Base-by-base conservation (phyloP, 2,888 invertebrate genomes). In the Chromoteleia sp. region DNA sequence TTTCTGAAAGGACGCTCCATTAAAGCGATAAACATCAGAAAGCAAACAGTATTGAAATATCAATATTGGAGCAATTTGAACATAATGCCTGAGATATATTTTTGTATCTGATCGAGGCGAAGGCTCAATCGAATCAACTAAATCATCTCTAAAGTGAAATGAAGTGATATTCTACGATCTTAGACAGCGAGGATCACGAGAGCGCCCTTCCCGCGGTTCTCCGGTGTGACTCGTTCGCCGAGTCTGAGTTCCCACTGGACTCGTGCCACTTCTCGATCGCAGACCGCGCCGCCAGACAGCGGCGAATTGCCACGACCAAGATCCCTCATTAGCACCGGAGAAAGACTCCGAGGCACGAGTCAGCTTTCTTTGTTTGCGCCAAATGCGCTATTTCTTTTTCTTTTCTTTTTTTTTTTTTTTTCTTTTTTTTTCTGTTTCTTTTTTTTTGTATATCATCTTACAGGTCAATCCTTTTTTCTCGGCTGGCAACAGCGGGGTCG, bases 171-270 rank as follows among this genome's bases (percentile, higher is more conserved):
- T 75, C 65, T 58, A 21, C 48, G 65, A 58, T 45, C 74, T 29
- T n/a, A 48, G 75, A 58, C 58, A 50, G 48, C 75, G 58, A 43
- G 61, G 67, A 59, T 59, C 76, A 76, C 76, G 76, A 67, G 76
- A 76, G 59, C 67, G 76, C 68, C 76, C 67, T 76, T 76, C 59
- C 59, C 76, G 59, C 76, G 52, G 43, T 41, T 76, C 50, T 25
- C 68, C 68, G 68, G 76, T 76, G 76, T 59, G 76, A 76, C 68
- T 68, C 19, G 67, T 52, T 65, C 50, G 33, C 29, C 52, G 50
- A 48, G 48, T 56, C 43, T 54, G 45, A 45, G 76, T 76, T 76
- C 76, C 76, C 76, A 76, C 67, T 76, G 68, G 76, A 76, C 76
- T 68, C 67, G 68, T 76, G 76, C 76, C 68, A 76, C 76, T 76